phyloP scores from a whole-genome alignment of 2,113 vertebrate genomes.

The Genyomyrus donnyi region DNA sequence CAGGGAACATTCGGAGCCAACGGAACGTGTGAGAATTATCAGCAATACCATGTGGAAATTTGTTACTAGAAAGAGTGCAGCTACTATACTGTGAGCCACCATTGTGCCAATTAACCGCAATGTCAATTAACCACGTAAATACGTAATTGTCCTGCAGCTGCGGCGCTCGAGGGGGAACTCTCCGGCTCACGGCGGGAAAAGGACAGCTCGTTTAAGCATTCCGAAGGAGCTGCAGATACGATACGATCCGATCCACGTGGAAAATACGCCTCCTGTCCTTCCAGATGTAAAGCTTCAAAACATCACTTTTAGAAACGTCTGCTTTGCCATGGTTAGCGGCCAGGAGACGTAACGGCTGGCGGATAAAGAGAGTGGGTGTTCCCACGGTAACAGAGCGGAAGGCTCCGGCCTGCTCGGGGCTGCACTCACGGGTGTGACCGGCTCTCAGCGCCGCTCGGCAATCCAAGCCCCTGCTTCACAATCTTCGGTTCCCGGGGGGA shows the following conservation, averaged over 20 bases:
- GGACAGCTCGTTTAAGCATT: background rate
- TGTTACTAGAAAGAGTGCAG: background rate
- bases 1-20: background rate
- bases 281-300: conserved; percentile 21
- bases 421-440: conserved; percentile 35
- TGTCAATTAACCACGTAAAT: background rate
- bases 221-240: background rate
- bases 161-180: background rate
- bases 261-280: conserved; percentile 25
- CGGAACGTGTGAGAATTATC: conserved; percentile 9
- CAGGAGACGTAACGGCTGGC: background rate
- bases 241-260: conserved; percentile 13
- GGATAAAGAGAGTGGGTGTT: conserved; percentile 17
- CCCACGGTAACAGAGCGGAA: conserved; percentile 15
- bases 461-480: conserved; percentile 13
- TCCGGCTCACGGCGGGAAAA: background rate
- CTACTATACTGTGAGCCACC: background rate
- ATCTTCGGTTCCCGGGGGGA: conserved; percentile 56
- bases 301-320: conserved; percentile 14
- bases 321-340: conserved; percentile 17
- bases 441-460: conserved; percentile 15
- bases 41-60: background rate
- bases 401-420: conserved; percentile 21
- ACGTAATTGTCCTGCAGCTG: background rate
- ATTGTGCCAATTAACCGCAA: conserved; percentile 4